Evolutionary conservation across 2,797 vertebrate species (phyloP).

Genomic region (Hemibagrus guttatus): DNA sequence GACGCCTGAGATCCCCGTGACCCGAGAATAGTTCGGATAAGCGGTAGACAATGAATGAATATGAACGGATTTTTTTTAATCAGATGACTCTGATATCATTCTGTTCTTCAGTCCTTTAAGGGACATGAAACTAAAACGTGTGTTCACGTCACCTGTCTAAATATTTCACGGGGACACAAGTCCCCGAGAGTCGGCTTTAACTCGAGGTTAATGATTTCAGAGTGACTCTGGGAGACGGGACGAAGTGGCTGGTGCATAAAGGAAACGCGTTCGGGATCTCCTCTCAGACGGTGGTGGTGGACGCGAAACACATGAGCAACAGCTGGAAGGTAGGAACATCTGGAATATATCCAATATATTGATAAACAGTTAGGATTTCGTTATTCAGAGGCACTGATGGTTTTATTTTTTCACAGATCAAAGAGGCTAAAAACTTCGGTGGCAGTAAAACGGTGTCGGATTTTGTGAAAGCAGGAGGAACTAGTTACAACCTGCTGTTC

Average conservation of each 20-base stretch:
- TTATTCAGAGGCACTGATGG: no score
- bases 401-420: constrained; percentile 39
- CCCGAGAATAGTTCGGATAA: no score
- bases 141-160: no score
- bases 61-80: no score
- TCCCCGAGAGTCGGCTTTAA: no score
- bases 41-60: no score
- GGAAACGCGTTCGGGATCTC: constrained; percentile 52
- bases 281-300: constrained; percentile 66
- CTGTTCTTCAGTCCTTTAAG: no score
- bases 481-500: constrained; percentile 51
- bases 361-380: neutral
- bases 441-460: constrained; percentile 60
- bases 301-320: constrained; percentile 60
- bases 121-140: no score
- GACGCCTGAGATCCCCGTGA: no score
- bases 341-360: neutral
- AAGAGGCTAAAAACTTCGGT: constrained; percentile 53
- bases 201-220: constrained; percentile 49
- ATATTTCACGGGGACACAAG: no score
- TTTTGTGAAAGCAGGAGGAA: constrained; percentile 60
- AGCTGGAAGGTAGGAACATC: constrained; percentile 59
- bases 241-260: constrained; percentile 68
- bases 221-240: constrained; percentile 59
- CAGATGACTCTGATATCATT: no score